These are phyloP conservation scores for Ceuthmochares aereus DNA, from an alignment of 2,113 vertebrate genomes.

Conservation along the genomic window DNA sequence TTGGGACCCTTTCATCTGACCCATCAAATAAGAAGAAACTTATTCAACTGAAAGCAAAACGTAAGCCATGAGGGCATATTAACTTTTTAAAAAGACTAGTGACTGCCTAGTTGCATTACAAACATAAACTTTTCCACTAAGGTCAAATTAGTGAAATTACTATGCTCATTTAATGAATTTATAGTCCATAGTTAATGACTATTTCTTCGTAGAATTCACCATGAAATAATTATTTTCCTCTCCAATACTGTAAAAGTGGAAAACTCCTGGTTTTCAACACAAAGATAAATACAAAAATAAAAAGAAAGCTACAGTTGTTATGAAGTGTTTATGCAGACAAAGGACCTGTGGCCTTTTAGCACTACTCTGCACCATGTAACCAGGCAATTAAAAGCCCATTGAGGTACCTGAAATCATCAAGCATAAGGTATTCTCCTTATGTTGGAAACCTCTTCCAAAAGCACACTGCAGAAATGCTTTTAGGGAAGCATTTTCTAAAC, in stretches of 20 bases:
- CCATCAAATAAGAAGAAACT: not conserved
- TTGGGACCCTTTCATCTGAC: not conserved
- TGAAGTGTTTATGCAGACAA: not conserved
- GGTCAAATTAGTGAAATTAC: not conserved
- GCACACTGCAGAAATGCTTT: not conserved
- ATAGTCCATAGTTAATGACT: not conserved
- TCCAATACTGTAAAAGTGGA: not conserved
- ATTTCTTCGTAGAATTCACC: not conserved
- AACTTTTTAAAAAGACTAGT: not conserved
- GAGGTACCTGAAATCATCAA: slow-evolving; percentile 47
- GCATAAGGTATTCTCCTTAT: slow-evolving; percentile 1
- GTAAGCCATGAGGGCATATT: not conserved
- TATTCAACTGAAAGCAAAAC: not conserved
- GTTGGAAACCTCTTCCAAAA: slow-evolving; percentile 9
- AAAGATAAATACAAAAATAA: not conserved
- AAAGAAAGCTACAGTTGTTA: not conserved
- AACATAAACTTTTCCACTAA: not conserved
- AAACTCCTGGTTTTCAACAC: not conserved
- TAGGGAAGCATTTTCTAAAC: slow-evolving; percentile 47
- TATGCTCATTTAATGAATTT: not conserved
- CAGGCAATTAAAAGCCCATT: not conserved
- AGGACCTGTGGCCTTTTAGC: not conserved
- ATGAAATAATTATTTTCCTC: not conserved
- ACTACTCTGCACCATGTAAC: not conserved
- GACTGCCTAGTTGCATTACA: not conserved